A percentile compares a stretch with the other conserved stretches of the same genome.
Evolutionary conservation across 2,113 vertebrate species (phyloP).

Genomic region (Datnioides undecimradiatus): DNA sequence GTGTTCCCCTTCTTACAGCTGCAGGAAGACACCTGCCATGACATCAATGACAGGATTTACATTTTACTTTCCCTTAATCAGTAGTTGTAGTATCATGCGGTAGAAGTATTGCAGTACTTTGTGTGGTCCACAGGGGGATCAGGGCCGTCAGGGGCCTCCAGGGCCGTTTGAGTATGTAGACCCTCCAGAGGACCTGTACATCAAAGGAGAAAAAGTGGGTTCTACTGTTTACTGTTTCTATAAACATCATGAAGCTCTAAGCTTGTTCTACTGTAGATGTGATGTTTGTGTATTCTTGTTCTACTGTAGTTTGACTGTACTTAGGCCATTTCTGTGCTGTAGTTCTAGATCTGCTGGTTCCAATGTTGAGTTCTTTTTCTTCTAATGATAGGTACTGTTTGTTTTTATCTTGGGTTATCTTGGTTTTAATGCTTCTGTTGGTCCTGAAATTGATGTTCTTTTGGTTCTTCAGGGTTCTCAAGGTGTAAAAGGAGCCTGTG

Average conservation of each 20-base stretch:
- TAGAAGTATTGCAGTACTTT: not conserved
- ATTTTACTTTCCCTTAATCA: not conserved
- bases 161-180: conserved; percentile 80
- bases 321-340: not conserved
- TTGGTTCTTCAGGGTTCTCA: conserved; percentile 65
- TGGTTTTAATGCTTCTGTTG: not conserved
- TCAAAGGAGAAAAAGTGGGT: conserved; percentile 81
- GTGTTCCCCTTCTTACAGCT: not conserved
- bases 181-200: conserved; percentile 77
- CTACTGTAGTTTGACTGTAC: not conserved
- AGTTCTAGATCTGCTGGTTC: not conserved
- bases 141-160: conserved; percentile 76
- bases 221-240: no score
- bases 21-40: not conserved
- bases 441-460: conserved; percentile 12
- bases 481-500: conserved; percentile 70
- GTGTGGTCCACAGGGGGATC: conserved; percentile 69
- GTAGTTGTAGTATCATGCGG: not conserved
- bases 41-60: not conserved
- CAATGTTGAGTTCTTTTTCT: conserved; percentile 12
- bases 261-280: not conserved
- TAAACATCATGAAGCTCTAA: no score
- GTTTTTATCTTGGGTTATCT: not conserved
- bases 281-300: no score
- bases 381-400: not conserved